Conservation (phyloP, 2,113 vertebrate genomes). For the Eurystomus gularis region DNA sequence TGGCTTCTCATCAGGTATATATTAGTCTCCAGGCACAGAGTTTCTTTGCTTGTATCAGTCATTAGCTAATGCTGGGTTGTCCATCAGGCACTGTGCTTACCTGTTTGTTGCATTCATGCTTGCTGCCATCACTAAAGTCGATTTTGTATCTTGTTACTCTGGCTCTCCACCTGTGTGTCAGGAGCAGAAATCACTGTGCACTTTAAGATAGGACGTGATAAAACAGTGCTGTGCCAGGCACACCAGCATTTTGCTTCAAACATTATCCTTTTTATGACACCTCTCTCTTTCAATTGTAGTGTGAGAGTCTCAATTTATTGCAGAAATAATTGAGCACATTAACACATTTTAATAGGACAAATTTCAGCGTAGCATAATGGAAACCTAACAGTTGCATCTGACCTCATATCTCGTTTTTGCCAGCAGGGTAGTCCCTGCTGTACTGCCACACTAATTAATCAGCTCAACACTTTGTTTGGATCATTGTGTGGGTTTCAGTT, state of each 20-base stretch:
- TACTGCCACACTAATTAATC: background rate
- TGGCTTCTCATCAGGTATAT: background rate
- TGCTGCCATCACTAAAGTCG: background rate
- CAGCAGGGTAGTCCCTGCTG: background rate
- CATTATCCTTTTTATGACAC: background rate
- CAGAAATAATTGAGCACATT: background rate
- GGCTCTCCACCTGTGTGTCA: background rate
- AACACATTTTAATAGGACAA: background rate
- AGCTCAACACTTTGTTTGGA: background rate
- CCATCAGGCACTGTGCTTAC: fast-evolving
- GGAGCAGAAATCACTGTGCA: background rate
- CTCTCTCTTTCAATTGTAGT: too few species aligned
- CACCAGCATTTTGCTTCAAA: background rate
- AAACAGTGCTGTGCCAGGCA: background rate
- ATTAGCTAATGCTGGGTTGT: background rate
- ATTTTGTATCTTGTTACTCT: background rate
- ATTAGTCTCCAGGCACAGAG: background rate
- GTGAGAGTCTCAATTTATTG: background rate
- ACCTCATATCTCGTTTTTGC: background rate
- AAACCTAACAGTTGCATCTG: background rate
- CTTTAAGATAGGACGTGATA: background rate
- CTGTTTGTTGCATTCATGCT: background rate
- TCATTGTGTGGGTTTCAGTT: background rate
- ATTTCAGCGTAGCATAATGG: background rate
- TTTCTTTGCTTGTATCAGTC: background rate